Evolutionary conservation across 1,140 invertebrate species (phyloP), one percentile per base, ranked within the genome.

Genomic region (Tachypleus tridentatus): DNA sequence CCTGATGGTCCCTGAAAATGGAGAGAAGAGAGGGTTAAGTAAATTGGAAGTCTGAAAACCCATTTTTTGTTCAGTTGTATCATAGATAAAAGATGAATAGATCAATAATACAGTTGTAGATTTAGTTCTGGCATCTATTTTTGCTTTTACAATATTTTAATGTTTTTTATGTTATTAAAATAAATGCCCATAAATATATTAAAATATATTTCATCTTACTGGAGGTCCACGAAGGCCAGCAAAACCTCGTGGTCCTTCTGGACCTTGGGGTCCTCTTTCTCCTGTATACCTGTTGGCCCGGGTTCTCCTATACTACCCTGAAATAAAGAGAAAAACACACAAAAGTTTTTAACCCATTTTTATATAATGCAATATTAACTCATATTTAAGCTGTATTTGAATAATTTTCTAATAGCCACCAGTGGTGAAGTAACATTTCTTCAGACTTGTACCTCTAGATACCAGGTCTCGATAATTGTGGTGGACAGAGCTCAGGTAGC

Each of bases 251-350:
- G 81, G 80, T 51, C 86, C 86, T 78, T 86, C 84, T 6, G 83
- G 73, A 3, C 86, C 86, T 70, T 84, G 82, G 10, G 79, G 76
- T 3, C 85, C 86, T 67, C 78, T 76, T 74, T 85, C 84, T 49
- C 84, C 69, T 79, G 79, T 8, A 82, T 74, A 4, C 86, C 86
- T 4, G 83, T 79, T 11, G 85, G 78, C 1, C 86, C 86, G 10
- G 85, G 85, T 74, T 86, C 85, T 6, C 85, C 85, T 9, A 84
- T 85, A 67, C 86, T 85, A 50, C 86, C 85, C 72, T 74, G 5
- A n/a, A 53, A 29, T 48, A 48, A 3, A 58, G 5, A 57, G 4
- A 49, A n/a, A 10, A 47, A 59, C 10, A 4, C 49, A 51, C 48
- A 10, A 64, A 57, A 3, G 51, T n/a, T 56, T 11, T 63, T 58